A percentile compares a stretch with the other conserved stretches of the same genome.
Evolutionary conservation across 2,888 invertebrate species (phyloP).

Genomic region (Chironomus tentans): DNA sequence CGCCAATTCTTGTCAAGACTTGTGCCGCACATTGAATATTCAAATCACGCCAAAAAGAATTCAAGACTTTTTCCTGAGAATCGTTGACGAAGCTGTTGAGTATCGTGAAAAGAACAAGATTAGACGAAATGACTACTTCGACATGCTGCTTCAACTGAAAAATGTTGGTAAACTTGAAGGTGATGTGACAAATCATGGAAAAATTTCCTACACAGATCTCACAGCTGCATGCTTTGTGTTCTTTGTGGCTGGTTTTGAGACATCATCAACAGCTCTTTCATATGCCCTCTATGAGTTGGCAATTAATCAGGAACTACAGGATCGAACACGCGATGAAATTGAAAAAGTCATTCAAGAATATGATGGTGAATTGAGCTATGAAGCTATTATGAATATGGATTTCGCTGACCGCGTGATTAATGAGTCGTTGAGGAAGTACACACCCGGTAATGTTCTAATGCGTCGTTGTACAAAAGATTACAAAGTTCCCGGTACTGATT

Average conservation of each 20-base stretch:
- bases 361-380: constrained; percentile 14
- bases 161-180: constrained; percentile 38
- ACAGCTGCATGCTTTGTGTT: constrained; percentile 26
- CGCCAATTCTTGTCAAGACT: constrained; percentile 20
- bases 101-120: constrained; percentile 37
- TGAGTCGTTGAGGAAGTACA: constrained; percentile 41
- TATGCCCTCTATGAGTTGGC: constrained; percentile 26
- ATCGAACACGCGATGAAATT: constrained; percentile 15
- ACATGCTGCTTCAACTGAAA: constrained; percentile 38
- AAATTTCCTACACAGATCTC: constrained; percentile 22
- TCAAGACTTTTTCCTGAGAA: constrained; percentile 30
- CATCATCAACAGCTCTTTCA: constrained; percentile 48
- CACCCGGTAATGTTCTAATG: constrained; percentile 46
- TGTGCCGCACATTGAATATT: background rate
- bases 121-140: constrained; percentile 29
- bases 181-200: constrained; percentile 31
- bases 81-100: constrained; percentile 37
- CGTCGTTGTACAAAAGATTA: constrained; percentile 46
- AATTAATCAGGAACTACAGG: constrained; percentile 24
- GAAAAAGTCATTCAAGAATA: constrained; percentile 19
- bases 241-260: constrained; percentile 42
- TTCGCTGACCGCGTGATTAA: constrained; percentile 15
- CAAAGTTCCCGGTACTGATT: constrained; percentile 43
- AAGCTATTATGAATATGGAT: constrained; percentile 14
- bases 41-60: constrained; percentile 19